Evolutionary conservation across 92 coral and sea anemone genomes (phyloP).

Genomic region (Desmophyllum pertusum): DNA sequence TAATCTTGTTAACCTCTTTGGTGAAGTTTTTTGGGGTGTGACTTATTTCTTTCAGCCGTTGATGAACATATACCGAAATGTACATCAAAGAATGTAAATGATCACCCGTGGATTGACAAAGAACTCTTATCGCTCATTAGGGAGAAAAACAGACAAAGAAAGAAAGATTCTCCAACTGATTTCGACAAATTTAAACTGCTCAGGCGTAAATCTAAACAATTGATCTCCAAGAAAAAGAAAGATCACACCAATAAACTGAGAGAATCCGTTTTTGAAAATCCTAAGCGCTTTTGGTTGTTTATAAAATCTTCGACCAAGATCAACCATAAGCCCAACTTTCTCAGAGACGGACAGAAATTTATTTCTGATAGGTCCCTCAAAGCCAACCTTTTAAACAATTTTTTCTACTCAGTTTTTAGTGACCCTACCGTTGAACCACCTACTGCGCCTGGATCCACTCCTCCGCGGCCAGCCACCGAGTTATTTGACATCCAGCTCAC

Average conservation of each 20-base stretch:
- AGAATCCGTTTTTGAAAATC: constrained; percentile 37
- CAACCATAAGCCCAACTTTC: constrained; percentile 20
- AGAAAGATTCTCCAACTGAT: background rate
- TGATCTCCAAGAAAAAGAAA: constrained; percentile 50
- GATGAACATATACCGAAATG: constrained; percentile 60
- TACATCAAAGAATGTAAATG: constrained; percentile 30
- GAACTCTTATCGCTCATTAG: constrained; percentile 46
- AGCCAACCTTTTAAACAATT: constrained; percentile 40
- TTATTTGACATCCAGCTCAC: constrained; percentile 20
- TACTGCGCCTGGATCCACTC: background rate
- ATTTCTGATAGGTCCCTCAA: background rate
- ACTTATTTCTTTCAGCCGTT: constrained; percentile 68
- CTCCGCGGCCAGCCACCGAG: constrained; percentile 1
- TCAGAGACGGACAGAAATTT: constrained; percentile 47
- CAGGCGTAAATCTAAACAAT: constrained; percentile 29
- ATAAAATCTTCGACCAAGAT: constrained; percentile 38
- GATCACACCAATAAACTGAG: constrained; percentile 38
- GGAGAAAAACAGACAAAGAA: background rate
- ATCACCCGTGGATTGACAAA: constrained; percentile 70
- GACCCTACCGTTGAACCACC: constrained; percentile 2
- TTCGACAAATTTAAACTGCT: constrained; percentile 32
- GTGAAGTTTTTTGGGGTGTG: too few species aligned
- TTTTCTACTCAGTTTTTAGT: constrained; percentile 62
- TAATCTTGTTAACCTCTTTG: too few species aligned
- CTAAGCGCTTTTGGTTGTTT: constrained; percentile 57